These are phyloP conservation scores for Tillus elongatus DNA, from an alignment of 2,888 invertebrate genomes.

Conservation along the genomic window DNA sequence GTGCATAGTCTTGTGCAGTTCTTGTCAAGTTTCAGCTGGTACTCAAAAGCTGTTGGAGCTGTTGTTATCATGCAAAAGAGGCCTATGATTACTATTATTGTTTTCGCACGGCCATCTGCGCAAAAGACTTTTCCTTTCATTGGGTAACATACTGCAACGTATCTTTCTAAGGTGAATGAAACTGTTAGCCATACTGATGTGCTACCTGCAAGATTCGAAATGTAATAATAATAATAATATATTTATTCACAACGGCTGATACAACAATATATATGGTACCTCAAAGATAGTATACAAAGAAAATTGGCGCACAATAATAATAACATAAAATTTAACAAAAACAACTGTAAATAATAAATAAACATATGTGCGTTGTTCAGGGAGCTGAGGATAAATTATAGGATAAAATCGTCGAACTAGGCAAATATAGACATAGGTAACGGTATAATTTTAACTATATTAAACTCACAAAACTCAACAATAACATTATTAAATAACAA, in stretches of 20 bases:
- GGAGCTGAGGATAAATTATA: no score
- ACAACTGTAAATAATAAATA: no score
- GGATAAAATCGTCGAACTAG: no score
- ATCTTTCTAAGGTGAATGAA: slow-evolving; percentile 66
- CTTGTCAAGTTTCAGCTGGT: slow-evolving; percentile 42
- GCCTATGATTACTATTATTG: slow-evolving; percentile 51
- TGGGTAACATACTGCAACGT: slow-evolving; percentile 67
- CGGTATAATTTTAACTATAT: no score
- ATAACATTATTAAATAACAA: no score
- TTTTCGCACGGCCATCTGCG: slow-evolving; percentile 60
- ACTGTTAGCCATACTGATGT: slow-evolving; percentile 68
- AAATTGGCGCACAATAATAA: slow-evolving; percentile 6
- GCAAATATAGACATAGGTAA: no score
- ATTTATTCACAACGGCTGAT: slow-evolving; percentile 10
- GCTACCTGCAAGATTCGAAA: slow-evolving; percentile 49
- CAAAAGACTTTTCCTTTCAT: slow-evolving; percentile 60
- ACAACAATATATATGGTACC: no score
- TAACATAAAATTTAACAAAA: no score
- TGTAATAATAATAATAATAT: slow-evolving; percentile 16
- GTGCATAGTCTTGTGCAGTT: slow-evolving; percentile 26
- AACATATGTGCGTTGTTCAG: no score
- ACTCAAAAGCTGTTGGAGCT: slow-evolving; percentile 58
- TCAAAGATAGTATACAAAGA: no score
- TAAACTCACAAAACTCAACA: no score
- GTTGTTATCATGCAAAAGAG: slow-evolving; percentile 54